Evolutionary conservation across 1,140 invertebrate genomes (phyloP).

Genomic region (Rhopalosiphum maidis): DNA sequence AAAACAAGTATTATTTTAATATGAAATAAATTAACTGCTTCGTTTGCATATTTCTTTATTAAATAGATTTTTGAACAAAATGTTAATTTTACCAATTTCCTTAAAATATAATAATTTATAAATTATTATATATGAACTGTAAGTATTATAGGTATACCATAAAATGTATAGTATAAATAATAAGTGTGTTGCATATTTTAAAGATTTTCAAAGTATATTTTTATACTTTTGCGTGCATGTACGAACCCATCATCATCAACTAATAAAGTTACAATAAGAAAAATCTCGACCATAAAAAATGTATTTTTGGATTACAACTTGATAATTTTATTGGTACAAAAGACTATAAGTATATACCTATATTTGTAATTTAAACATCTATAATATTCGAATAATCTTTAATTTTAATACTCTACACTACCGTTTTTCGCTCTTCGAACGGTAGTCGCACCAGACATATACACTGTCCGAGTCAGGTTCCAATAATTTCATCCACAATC

Average conservation of each 20-base stretch:
- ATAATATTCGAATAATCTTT: not conserved
- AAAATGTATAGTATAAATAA: not conserved
- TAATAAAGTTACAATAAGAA: slow-evolving; percentile 2
- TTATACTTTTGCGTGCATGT: not conserved
- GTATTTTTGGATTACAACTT: not conserved
- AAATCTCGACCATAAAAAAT: not conserved
- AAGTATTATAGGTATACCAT: not conserved
- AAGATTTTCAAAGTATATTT: not conserved
- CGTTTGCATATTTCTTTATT: not conserved
- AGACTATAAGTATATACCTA: not conserved
- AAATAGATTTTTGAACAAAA: not conserved
- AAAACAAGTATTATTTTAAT: not conserved
- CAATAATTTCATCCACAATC: not conserved
- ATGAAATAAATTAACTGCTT: not conserved
- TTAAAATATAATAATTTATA: slow-evolving; percentile 16
- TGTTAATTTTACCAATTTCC: not conserved
- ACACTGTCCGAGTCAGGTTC: not conserved
- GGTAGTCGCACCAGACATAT: not conserved
- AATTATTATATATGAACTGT: not conserved
- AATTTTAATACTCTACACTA: not conserved
- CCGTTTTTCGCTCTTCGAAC: not conserved
- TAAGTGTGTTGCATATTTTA: not conserved
- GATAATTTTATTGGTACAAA: not conserved
- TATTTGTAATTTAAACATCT: not conserved
- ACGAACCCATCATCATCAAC: not conserved